Conservation (phyloP, 2,797 vertebrate genomes). For the Hydrocynus forskahlii region DNA sequence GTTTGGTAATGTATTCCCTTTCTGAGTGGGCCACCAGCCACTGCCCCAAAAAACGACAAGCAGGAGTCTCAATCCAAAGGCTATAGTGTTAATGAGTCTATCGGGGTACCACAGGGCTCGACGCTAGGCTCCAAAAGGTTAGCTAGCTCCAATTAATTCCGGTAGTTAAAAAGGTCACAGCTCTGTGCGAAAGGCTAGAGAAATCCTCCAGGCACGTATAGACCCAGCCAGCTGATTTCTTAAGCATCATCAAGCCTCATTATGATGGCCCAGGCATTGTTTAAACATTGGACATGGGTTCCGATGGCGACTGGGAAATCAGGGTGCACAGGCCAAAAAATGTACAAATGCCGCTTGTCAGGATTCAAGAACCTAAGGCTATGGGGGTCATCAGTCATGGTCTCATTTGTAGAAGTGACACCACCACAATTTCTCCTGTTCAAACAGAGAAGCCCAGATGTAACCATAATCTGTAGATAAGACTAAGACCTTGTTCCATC, state of each 20-base stretch:
- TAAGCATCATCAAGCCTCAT: slow-evolving; percentile 74
- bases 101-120: slow-evolving; percentile 70
- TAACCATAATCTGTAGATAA: slow-evolving; percentile 6
- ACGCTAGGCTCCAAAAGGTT: slow-evolving; percentile 78
- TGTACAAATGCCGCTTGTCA: slow-evolving; percentile 1
- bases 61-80: slow-evolving; percentile 64
- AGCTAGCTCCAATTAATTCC: slow-evolving; percentile 79
- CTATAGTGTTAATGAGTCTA: slow-evolving; percentile 74
- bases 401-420: slow-evolving; percentile 27
- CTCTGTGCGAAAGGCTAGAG: slow-evolving; percentile 72
- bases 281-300: slow-evolving; percentile 62
- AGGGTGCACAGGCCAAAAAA: slow-evolving; percentile 25
- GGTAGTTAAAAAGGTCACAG: slow-evolving; percentile 82
- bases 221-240: slow-evolving; percentile 72
- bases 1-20: slow-evolving; percentile 73
- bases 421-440: background rate
- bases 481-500: background rate
- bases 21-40: slow-evolving; percentile 57
- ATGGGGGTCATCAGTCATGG: slow-evolving; percentile 19
- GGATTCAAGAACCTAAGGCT: slow-evolving; percentile 21
- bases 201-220: slow-evolving; percentile 64
- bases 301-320: background rate
- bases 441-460: background rate
- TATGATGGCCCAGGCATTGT: slow-evolving; percentile 70
- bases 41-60: slow-evolving; percentile 54